Evolutionary conservation across 2,797 vertebrate genomes (phyloP), one percentile per base, ranked within the genome.

Genomic region (Xerus rutilus): DNA sequence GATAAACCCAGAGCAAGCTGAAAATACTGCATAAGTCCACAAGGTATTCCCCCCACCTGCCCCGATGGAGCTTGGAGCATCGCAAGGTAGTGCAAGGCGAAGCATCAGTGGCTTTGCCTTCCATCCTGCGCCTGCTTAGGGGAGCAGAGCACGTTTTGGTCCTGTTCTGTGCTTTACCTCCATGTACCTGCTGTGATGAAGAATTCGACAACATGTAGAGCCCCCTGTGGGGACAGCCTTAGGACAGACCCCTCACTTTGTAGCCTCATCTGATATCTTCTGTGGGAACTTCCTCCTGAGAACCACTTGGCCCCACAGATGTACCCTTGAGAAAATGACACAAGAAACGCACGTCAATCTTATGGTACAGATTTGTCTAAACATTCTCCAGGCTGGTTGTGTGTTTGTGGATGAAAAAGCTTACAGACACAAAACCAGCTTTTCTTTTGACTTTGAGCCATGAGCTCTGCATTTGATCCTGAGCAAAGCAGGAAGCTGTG

Each of bases 311-410:
- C 39, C 7, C 32, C 47, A 5, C 85, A 59, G 86, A 62, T 47
- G 79, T 4, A 62, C 67, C 88, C 94, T 79, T 54, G 78, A 94
- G 94, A 83, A 95, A 81, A 79, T 43, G 59, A 79, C n/a, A 54
- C 3, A 7, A 70, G 62, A 81, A 65, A 82, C 23, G 59, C 35
- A 9, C 1, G 18, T 83, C 91, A 28, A 17, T 92, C 82, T 79
- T 25, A 54, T 39, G 57, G 64, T 39, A 15, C 65, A 84, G 82
- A 87, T 86, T 82, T 35, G 74, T 57, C 49, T 81, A 35, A 67
- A 86, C 13, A 1, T 62, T 72, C 39, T 77, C 32, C 5, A 30
- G 69, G 23, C 54, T 86, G 17, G 7, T 73, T 77, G 57, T 0
- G 1, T 52, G 69, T 91, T 76, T 89, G 25, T 18, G 57, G 67